These are phyloP conservation scores for Cremastobaeus sp. DNA, from an alignment of 2,888 invertebrate genomes.

Conservation along the genomic window DNA sequence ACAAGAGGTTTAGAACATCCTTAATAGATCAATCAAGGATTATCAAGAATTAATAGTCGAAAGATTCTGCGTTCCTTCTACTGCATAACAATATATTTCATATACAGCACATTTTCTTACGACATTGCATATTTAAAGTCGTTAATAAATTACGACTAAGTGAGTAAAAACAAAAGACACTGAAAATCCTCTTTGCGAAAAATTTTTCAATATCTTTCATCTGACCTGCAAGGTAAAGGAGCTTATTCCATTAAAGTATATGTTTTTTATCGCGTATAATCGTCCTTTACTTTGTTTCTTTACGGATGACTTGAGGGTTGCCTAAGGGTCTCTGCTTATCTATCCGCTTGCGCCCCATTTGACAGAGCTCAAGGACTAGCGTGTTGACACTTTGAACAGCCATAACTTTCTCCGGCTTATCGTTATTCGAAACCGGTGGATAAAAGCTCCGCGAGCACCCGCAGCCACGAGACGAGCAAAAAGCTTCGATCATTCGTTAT, in stretches of 20 bases:
- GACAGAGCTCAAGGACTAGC: conserved; percentile 62
- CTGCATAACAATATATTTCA: no score
- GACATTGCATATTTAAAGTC: no score
- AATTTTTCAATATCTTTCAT: no score
- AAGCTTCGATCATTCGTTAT: conserved; percentile 25
- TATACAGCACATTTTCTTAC: no score
- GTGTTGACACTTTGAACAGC: conserved; percentile 31
- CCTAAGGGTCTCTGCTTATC: conserved; percentile 67
- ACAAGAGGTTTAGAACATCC: no score
- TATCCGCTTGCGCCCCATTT: conserved; percentile 68
- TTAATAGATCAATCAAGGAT: no score
- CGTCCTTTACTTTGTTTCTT: conserved; percentile 65
- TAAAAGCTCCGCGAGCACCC: conserved; percentile 1
- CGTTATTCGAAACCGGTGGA: conserved; percentile 2
- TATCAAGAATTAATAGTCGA: no score
- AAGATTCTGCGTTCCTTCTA: no score
- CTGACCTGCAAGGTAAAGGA: no score
- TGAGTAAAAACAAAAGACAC: no score
- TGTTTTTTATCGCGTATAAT: conserved; percentile 67
- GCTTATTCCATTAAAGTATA: conserved; percentile 29
- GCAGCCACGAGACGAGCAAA: conserved; percentile 2
- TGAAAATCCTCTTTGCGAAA: no score
- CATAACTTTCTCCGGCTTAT: conserved; percentile 9
- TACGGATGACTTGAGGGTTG: conserved; percentile 57
- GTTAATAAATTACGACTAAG: no score